Evolutionary conservation across 2,113 vertebrate genomes (phyloP), one percentile per base, ranked within the genome.

Genomic region (Sapayoa aenigma): DNA sequence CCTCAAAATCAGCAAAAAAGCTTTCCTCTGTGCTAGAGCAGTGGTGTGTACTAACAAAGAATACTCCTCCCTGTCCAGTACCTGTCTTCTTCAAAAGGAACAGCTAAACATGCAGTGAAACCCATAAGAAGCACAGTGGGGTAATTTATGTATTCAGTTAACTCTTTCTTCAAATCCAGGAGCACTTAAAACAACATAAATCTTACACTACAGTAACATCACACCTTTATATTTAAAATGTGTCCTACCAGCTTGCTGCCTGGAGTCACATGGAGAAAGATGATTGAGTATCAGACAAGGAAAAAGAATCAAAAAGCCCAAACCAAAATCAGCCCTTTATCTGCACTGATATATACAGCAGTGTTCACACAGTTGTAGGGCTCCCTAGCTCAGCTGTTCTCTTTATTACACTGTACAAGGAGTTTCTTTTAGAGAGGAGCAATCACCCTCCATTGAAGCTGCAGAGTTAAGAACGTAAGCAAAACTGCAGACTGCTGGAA

Each of bases 41-140:
- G 11, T 20, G 16, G 13, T 11, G 17, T 4, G 23, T 30, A 39
- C 46, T 30, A 55, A 55, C 0, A 1, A 35, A 80, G 44, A 88
- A 75, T 19, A n/a, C 37, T 39, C 20, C n/a, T 69, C 46, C 50
- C 33, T 31, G 41, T 28, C 63, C 41, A 66, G 2, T 22, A 19
- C n/a, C n/a, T n/a, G n/a, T n/a, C n/a, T n/a, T n/a, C n/a, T n/a
- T 31, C 11, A 35, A 58, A 81, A 79, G 42, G 11, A 37, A 53
- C 28, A 65, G 23, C 56, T 59, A 74, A 65, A 28, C n/a, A 37
- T 11, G 44, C n/a, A 79, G 52, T 23, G 65, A 65, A 76, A 66
- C 13, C 17, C 1, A 0, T 22, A 31, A n/a, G 11, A 56, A 79
- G 55, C 62, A 65, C 0, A 0, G 30, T 33, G 30, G 16, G 30